A percentile compares a stretch with the other conserved stretches of the same genome.
Evolutionary conservation across 2,888 invertebrate species (phyloP).

Genomic region (Xanthostigma xanthostigma): DNA sequence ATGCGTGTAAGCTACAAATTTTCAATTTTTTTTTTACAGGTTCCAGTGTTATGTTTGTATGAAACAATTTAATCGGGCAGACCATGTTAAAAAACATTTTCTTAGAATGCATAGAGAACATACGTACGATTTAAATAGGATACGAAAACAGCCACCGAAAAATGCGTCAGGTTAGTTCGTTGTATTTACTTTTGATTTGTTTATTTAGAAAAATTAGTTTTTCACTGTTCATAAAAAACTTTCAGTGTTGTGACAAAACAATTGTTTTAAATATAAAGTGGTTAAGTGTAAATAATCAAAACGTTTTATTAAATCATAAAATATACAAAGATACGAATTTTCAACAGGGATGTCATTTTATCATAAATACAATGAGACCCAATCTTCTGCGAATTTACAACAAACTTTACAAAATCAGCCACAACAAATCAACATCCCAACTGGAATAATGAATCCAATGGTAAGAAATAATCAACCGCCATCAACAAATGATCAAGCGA

Average conservation of each 20-base stretch:
- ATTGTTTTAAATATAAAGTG: no score
- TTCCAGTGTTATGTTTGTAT: constrained; percentile 87
- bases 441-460: constrained; percentile 5
- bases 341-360: constrained; percentile 27
- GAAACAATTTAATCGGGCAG: constrained; percentile 86
- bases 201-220: not conserved
- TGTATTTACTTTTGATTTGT: not conserved
- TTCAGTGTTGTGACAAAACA: no score
- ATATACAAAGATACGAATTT: not conserved
- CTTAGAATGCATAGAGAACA: constrained; percentile 83
- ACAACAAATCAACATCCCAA: constrained; percentile 7
- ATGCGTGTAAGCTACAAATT: no score
- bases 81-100: constrained; percentile 90
- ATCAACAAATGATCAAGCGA: not conserved
- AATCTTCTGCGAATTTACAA: not conserved
- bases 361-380: constrained; percentile 25
- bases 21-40: not conserved
- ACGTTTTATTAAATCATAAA: no score
- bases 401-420: constrained; percentile 3
- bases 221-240: no score
- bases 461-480: not conserved
- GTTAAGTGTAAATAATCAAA: no score
- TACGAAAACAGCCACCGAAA: constrained; percentile 48
- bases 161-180: constrained; percentile 33
- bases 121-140: constrained; percentile 71